phyloP scores from a whole-genome alignment of 1,140 invertebrate species.

The Zaprionus ornatus region DNA sequence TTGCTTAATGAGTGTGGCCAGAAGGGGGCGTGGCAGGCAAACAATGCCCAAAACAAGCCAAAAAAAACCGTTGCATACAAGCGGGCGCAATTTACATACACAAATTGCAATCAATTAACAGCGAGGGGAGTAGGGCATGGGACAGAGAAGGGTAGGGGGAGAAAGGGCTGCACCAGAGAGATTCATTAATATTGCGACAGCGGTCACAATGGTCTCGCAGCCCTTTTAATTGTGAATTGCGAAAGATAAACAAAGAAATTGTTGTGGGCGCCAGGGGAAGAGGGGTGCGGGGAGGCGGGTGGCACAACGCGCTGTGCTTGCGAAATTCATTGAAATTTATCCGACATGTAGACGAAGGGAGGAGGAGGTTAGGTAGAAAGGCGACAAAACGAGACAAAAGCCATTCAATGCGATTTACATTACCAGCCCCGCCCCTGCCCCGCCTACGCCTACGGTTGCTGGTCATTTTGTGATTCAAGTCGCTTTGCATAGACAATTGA shows the following conservation, averaged over 20 bases:
- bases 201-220: slow-evolving; percentile 62
- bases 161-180: slow-evolving; percentile 24
- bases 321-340: slow-evolving; percentile 80
- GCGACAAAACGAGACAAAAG: slow-evolving; percentile 65
- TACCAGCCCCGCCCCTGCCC: not conserved
- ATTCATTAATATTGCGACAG: slow-evolving; percentile 80
- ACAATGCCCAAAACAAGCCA: slow-evolving; percentile 56
- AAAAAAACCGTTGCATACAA: slow-evolving; percentile 43
- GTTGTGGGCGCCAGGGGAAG: slow-evolving; percentile 18
- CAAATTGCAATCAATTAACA: slow-evolving; percentile 78
- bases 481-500: slow-evolving; percentile 79
- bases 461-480: slow-evolving; percentile 74
- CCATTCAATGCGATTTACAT: slow-evolving; percentile 47
- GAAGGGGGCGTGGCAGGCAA: slow-evolving; percentile 17
- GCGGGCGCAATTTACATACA: slow-evolving; percentile 69
- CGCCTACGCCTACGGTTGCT: slow-evolving; percentile 10
- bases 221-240: slow-evolving; percentile 81
- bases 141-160: too few species aligned
- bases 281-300: not conserved
- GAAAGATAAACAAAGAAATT: slow-evolving; percentile 81
- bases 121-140: not conserved
- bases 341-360: slow-evolving; percentile 27
- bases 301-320: slow-evolving; percentile 52
- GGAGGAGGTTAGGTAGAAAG: slow-evolving; percentile 29
- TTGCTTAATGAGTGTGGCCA: slow-evolving; percentile 56